Percentiles rank a stretch among this genome's conserved stretches.
Evolutionary conservation across 2,888 invertebrate species (phyloP).

Genomic region (Ormyrus pomaceus): DNA sequence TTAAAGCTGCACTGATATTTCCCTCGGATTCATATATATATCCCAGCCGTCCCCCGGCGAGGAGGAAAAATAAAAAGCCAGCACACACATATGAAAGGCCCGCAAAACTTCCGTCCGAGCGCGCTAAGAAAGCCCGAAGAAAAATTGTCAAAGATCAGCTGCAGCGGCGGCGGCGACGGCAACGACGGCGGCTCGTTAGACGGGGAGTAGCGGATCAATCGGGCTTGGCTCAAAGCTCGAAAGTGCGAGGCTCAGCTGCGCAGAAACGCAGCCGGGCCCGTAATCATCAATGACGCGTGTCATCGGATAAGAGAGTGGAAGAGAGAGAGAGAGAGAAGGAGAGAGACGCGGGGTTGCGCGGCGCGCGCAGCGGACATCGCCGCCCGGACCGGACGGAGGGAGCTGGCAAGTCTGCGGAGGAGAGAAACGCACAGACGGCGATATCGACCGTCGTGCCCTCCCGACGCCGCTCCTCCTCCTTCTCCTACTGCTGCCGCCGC

Average conservation of each 20-base stretch:
- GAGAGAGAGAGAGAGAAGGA: slow-evolving; percentile 14
- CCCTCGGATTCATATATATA: too few relatives aligned
- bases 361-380: slow-evolving; percentile 2
- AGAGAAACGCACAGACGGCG: slow-evolving; percentile 79
- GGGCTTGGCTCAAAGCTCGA: slow-evolving; percentile 23
- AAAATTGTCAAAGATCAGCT: too few relatives aligned
- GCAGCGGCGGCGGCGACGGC: too few relatives aligned
- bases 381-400: slow-evolving; percentile 55
- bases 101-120: too few relatives aligned
- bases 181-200: too few relatives aligned
- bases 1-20: too few relatives aligned
- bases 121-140: too few relatives aligned
- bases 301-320: slow-evolving; percentile 44
- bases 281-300: slow-evolving; percentile 55
- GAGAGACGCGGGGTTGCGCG: slow-evolving; percentile 17
- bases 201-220: too few relatives aligned
- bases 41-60: too few relatives aligned
- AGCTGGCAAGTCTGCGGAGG: slow-evolving; percentile 64
- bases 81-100: too few relatives aligned
- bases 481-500: slow-evolving; percentile 5
- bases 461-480: slow-evolving; percentile 62
- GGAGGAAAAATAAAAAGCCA: too few relatives aligned
- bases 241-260: slow-evolving; percentile 45
- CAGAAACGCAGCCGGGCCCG: slow-evolving; percentile 30
- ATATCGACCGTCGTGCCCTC: slow-evolving; percentile 81